A percentile compares a stretch with the other conserved stretches of the same genome.
These are phyloP conservation scores for Thunnus thynnus DNA, from an alignment of 2,113 vertebrate species.

Conservation along the genomic window DNA sequence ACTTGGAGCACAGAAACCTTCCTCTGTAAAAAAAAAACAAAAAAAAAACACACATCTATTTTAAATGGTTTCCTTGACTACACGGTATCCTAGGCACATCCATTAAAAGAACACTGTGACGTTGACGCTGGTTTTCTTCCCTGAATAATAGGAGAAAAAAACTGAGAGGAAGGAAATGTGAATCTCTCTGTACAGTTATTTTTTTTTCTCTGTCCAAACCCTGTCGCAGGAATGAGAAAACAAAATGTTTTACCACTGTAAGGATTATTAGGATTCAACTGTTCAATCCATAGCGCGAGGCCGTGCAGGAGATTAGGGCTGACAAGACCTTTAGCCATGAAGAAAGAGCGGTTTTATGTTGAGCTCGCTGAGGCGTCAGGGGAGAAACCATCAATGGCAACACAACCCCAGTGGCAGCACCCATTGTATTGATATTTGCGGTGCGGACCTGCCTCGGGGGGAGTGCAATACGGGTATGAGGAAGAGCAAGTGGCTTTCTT, in stretches of 20 bases:
- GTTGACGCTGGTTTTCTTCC: slow-evolving; percentile 61
- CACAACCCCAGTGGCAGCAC: slow-evolving; percentile 15
- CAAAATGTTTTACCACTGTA: slow-evolving; percentile 40
- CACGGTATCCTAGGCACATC: slow-evolving; percentile 74
- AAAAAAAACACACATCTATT: slow-evolving; percentile 52
- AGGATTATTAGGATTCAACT: slow-evolving; percentile 21
- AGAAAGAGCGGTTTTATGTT: slow-evolving; percentile 48
- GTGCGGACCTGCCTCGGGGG: slow-evolving; percentile 6
- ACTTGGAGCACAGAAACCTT: slow-evolving; percentile 33
- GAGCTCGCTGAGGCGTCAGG: slow-evolving; percentile 19
- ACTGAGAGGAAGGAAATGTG: slow-evolving; percentile 34
- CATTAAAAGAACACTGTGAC: slow-evolving; percentile 78
- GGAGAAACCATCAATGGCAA: slow-evolving; percentile 34
- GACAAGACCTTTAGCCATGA: slow-evolving; percentile 53
- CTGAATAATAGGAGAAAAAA: slow-evolving; percentile 53
- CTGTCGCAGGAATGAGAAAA: slow-evolving; percentile 25
- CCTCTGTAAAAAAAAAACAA: slow-evolving; percentile 20
- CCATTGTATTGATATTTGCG: slow-evolving; percentile 40
- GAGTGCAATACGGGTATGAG: background rate
- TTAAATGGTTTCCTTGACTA: slow-evolving; percentile 80
- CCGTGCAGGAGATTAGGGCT: slow-evolving; percentile 33
- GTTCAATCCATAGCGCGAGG: slow-evolving; percentile 19
- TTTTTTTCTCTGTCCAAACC: slow-evolving; percentile 1
- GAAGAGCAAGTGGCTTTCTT: slow-evolving; percentile 40
- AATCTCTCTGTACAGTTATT: slow-evolving; percentile 31